phyloP scores from a whole-genome alignment of 2,797 vertebrate species.

The Betta splendens region DNA sequence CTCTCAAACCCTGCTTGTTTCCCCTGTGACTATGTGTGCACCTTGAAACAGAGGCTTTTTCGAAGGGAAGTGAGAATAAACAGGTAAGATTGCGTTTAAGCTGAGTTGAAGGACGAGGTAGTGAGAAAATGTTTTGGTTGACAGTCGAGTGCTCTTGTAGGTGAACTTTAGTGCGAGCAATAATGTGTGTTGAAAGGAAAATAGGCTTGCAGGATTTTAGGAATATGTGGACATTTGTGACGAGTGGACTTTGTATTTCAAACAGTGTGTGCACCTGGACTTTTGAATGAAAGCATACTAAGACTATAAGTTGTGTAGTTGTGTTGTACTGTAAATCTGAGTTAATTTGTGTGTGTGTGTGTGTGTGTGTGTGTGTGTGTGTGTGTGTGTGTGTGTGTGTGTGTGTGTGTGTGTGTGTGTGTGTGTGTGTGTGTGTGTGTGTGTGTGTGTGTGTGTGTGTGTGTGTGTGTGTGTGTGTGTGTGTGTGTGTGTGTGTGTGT shows the following conservation, averaged over 20 bases:
- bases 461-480: conserved; percentile 30
- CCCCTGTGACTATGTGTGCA: conserved; percentile 4
- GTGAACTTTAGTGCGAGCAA: conserved; percentile 3
- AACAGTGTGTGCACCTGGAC: conserved; percentile 2
- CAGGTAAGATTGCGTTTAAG: conserved; percentile 53
- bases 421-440: conserved; percentile 37
- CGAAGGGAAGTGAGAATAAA: conserved; percentile 44
- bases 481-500: conserved; percentile 37
- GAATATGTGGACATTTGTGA: conserved; percentile 38
- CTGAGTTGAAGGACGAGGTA: conserved; percentile 23
- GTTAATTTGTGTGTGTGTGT: conserved; percentile 20
- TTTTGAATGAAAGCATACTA: conserved; percentile 17
- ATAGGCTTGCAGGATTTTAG: background rate
- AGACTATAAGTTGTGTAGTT: conserved; percentile 2
- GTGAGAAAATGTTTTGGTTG: conserved; percentile 37
- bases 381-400: conserved; percentile 26
- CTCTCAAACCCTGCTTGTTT: conserved; percentile 7
- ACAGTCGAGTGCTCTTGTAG: conserved; percentile 17
- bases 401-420: conserved; percentile 35
- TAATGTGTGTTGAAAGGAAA: conserved; percentile 7
- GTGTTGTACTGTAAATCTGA: conserved; percentile 18
- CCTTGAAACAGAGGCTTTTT: conserved; percentile 19
- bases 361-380: conserved; percentile 45
- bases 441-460: conserved; percentile 35
- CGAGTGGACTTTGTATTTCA: conserved; percentile 48